Base-by-base conservation (phyloP, 1,140 invertebrate species). In the Pseudachorutes palmiensis region DNA sequence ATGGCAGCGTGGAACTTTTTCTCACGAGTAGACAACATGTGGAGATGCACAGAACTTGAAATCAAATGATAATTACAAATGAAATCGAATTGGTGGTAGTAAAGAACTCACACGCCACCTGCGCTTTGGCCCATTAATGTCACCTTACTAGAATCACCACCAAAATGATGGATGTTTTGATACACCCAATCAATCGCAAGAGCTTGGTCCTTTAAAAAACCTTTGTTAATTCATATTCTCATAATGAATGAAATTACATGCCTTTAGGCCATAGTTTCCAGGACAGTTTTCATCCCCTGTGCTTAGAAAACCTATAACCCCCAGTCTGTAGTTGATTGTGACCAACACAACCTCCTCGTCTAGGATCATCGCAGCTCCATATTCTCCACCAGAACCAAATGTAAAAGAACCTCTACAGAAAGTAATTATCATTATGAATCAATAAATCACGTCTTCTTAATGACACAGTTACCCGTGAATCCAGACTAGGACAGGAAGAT, bases 121-220 rank as follows among this genome's bases (percentile, higher is more conserved):
- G 63, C 59, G 55, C 41, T 55, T 24, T 66, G 68, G 5, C 68
- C 68, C 48, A 62, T 55, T 31, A 70, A 19, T 5, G 68, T 70
- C 24, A 70, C 62, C 24, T 29, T 2, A 3, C 36, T 33, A 9
- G 45, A 28, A 55, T 67, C 66, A 3, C 66, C 59, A 49, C 66
- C 59, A 51, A 67, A 67, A 36, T 14, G 30, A 2, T n/a, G 28
- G n/a, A 66, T 66, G 30, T 66, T 66, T 19, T 66, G 55, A 28
- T 66, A 30, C 22, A 66, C 58, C 30, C 32, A 66, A 16, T 60
- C 30, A 22, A 66, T 41, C 2, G 58, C 65, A 1, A 66, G n/a
- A 9, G 65, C 58, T 48, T 66, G 65, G 32, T 66, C 65, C 22
- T 66, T 30, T 57, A 57, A n/a, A n/a, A n/a, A n/a, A n/a, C n/a